Conservation (phyloP, 2,113 vertebrate species). For the Dromaius novaehollandiae region DNA sequence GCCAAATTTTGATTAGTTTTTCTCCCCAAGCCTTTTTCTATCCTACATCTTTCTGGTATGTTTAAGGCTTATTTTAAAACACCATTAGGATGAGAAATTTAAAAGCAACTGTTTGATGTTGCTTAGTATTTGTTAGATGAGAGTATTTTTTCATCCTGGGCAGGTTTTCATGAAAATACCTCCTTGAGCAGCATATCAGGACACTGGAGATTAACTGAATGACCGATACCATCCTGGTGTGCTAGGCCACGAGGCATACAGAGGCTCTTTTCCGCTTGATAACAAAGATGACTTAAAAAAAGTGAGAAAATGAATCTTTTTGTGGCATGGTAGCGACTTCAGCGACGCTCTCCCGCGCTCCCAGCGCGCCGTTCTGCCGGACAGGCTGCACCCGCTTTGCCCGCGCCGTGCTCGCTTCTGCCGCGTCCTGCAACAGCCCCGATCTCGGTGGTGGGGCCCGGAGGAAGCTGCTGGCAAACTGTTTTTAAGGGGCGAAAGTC, state of each 20-base stretch:
- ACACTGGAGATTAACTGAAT: neutral
- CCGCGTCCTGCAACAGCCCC: neutral
- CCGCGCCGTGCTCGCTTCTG: rapidly evolving
- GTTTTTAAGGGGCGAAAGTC: neutral
- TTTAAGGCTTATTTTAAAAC: neutral
- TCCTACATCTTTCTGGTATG: neutral
- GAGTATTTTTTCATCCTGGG: neutral
- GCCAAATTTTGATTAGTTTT: neutral
- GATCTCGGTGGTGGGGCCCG: neutral
- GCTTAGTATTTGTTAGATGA: neutral
- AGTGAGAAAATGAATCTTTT: neutral
- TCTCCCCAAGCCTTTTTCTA: neutral
- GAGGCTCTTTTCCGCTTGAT: neutral
- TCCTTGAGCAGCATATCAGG: neutral
- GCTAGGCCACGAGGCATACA: neutral
- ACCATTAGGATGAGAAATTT: neutral
- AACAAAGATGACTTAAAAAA: neutral
- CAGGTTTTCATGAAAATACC: neutral
- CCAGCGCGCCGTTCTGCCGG: neutral
- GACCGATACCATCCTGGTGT: neutral
- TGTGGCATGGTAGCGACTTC: neutral
- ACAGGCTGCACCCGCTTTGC: neutral
- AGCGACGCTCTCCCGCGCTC: neutral
- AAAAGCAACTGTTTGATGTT: neutral
- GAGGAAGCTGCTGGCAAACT: neutral